Evolutionary conservation across 2,797 vertebrate genomes (phyloP).

Genomic region (Galaxias olidus): DNA sequence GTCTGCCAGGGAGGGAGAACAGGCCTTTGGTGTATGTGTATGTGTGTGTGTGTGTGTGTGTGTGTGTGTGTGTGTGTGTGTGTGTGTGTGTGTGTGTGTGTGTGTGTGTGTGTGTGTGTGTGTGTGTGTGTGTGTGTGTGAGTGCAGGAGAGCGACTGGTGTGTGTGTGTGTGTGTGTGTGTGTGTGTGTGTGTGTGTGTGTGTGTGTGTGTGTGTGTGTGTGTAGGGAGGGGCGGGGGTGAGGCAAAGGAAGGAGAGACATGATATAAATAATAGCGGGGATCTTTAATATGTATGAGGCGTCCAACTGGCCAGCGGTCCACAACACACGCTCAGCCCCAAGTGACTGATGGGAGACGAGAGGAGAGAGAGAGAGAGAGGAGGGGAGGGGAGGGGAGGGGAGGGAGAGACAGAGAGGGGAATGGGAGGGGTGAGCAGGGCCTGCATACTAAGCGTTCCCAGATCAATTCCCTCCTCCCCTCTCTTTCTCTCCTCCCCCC

Average conservation of each 20-base stretch:
- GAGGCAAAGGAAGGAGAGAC: constrained; percentile 69
- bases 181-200: background rate
- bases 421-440: constrained; percentile 46
- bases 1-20: background rate
- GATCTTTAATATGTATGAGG: constrained; percentile 85
- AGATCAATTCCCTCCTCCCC: constrained; percentile 80
- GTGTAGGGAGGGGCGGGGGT: constrained; percentile 6
- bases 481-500: constrained; percentile 67
- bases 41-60: background rate
- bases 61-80: background rate
- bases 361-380: constrained; percentile 47
- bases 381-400: constrained; percentile 25
- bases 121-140: constrained; percentile 33
- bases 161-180: background rate
- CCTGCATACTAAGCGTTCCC: constrained; percentile 81
- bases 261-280: constrained; percentile 78
- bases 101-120: background rate
- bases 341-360: constrained; percentile 81
- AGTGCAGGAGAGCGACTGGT: constrained; percentile 64
- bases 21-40: background rate
- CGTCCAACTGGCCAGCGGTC: constrained; percentile 77
- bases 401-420: constrained; percentile 21
- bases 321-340: constrained; percentile 78
- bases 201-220: background rate
- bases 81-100: background rate